Percentiles rank a stretch among this genome's conserved stretches.
These are phyloP conservation scores for Tilapia sparmanii DNA, from an alignment of 2,113 vertebrate species.

Conservation along the genomic window DNA sequence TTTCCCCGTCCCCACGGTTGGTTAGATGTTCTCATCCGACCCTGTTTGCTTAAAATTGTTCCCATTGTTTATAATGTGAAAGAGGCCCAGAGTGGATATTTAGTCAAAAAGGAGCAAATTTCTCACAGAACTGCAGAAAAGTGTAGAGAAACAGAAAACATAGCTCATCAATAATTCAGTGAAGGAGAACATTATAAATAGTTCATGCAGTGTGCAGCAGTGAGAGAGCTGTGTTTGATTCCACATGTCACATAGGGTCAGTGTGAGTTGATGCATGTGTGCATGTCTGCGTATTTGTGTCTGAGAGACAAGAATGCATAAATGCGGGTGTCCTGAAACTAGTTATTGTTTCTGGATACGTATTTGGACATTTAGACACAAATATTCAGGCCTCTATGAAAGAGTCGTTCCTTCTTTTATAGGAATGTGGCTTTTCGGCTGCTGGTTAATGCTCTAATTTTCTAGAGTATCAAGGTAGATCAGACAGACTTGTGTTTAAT, in stretches of 20 bases:
- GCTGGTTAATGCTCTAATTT: background rate
- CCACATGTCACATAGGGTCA: constrained; percentile 46
- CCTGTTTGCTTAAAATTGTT: background rate
- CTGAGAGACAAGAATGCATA: background rate
- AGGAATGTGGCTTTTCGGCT: background rate
- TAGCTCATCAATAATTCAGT: constrained; percentile 62
- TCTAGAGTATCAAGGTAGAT: background rate
- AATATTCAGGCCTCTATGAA: background rate
- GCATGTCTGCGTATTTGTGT: background rate
- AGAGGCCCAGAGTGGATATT: constrained; percentile 23
- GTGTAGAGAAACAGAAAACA: constrained; percentile 56
- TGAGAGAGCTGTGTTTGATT: constrained; percentile 52
- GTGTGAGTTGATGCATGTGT: background rate
- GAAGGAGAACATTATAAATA: constrained; percentile 64
- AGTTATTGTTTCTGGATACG: background rate
- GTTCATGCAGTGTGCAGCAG: constrained; percentile 53
- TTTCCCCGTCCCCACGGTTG: background rate
- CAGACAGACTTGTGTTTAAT: background rate
- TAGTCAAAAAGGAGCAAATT: constrained; percentile 24
- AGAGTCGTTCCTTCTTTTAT: background rate
- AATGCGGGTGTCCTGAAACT: background rate
- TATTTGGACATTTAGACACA: background rate
- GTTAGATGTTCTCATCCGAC: background rate
- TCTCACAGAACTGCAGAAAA: constrained; percentile 41
- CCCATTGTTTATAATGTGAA: background rate